Base-by-base conservation (phyloP, 2,113 vertebrate species). In the Hemicordylus capensis region DNA sequence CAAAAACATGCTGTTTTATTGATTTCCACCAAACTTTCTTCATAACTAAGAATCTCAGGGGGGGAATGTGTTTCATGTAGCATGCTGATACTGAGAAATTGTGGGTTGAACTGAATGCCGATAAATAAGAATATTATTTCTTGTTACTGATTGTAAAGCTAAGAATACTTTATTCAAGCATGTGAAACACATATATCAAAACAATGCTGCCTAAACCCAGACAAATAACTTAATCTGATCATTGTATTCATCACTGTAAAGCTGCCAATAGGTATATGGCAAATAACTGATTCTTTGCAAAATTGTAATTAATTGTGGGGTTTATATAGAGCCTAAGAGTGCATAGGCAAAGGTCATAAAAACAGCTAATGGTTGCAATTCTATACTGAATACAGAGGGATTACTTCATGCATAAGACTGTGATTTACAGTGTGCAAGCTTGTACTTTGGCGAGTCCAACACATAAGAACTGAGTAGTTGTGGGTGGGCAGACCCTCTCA, bases 1-100 rank as follows among this genome's bases (percentile, higher is more conserved):
- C 46, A 54, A 88, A 92, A 92, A 72, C 66, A 74, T 82, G 64
- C 44, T 90, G 59, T 72, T 92, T 92, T 85, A 90, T 86, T 89
- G 72, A 93, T 93, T 93, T 94, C 42, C 17, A 39, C 6, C 44
- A 4, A 4, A 59, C 73, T 92, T 92, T 12, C 56, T 89, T 90
- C 64, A n/a, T 89, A 93, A 92, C 76, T 88, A 85, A 91, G 93
- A 86, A 76, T 88, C 67, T 85, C 48, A 14, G 51, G 51, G 51
- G 51, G 1, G 76, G 20, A 11, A 56, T 91, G 48, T 59, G 46
- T 85, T 93, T 93, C 51, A 85, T 82, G 89, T 79, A 89, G 56
- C 74, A 90, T 69, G 88, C 59, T 84, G 19, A 92, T 1, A 14
- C 64, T 91, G 89, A 79, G 91, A 94, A 92, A 89, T 75, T 39